A percentile compares a stretch with the other conserved stretches of the same genome.
These are phyloP conservation scores for Varanus salvator DNA, from an alignment of 2,113 vertebrate species.

Conservation along the genomic window DNA sequence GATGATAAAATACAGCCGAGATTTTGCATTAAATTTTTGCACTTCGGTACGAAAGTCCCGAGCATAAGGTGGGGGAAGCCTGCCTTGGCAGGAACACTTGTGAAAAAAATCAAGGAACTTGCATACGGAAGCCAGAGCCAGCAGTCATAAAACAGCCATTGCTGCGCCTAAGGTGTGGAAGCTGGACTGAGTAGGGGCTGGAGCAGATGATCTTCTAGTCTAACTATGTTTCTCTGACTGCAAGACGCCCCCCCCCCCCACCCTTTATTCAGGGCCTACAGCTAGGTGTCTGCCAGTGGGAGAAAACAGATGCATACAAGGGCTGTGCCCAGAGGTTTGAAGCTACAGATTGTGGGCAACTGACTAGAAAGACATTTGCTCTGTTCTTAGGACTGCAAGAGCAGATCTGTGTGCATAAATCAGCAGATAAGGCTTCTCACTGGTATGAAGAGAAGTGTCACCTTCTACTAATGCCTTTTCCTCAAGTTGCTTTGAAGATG, in stretches of 20 bases:
- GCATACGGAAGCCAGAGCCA: no score
- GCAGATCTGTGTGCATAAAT: background rate
- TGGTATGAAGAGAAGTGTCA: background rate
- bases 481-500: background rate
- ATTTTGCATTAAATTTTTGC: no score
- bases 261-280: background rate
- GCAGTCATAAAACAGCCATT: no score
- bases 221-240: background rate
- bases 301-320: background rate
- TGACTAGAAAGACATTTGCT: background rate
- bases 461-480: no score
- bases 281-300: no score
- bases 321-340: background rate
- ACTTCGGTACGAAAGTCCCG: no score
- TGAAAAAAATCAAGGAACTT: no score
- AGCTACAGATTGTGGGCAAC: background rate
- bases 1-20: no score
- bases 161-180: no score
- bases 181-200: background rate
- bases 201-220: background rate
- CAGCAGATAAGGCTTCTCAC: background rate
- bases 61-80: no score
- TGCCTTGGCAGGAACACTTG: no score
- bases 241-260: fast-evolving
- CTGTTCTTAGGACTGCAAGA: background rate